Evolutionary conservation across 2,113 vertebrate species (phyloP).

Genomic region (Elephantulus edwardii): DNA sequence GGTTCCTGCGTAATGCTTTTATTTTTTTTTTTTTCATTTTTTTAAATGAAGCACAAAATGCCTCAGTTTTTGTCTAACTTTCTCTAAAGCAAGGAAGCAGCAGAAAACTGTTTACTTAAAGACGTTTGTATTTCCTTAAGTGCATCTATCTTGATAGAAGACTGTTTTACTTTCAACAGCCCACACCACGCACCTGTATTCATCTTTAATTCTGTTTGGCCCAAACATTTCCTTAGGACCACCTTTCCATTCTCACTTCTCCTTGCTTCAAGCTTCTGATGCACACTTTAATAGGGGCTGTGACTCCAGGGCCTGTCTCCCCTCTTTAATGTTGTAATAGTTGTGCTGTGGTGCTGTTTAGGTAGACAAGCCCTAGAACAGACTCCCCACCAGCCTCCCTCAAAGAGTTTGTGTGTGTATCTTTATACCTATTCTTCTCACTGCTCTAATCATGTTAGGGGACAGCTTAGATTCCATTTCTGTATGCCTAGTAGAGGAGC

Average conservation of each 20-base stretch:
- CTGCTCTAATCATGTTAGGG: background rate
- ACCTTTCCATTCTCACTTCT: background rate
- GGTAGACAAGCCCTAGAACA: background rate
- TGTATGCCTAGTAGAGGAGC: background rate
- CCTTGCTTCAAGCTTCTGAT: background rate
- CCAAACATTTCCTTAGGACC: background rate
- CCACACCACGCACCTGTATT: rapidly evolving
- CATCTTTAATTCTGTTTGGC: background rate
- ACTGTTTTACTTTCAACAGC: background rate
- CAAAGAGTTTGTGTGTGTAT: background rate
- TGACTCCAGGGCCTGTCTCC: background rate
- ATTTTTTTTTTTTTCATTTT: background rate
- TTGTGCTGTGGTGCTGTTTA: background rate
- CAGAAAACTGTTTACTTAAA: background rate
- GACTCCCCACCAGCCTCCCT: background rate
- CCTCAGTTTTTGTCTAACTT: background rate
- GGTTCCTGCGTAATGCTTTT: background rate
- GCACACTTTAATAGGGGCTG: background rate
- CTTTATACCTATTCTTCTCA: constrained; percentile 5
- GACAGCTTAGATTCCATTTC: background rate
- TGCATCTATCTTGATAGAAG: background rate
- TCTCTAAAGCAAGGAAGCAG: background rate
- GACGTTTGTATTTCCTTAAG: background rate
- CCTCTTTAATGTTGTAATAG: background rate
- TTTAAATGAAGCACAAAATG: background rate